phyloP scores from a whole-genome alignment of 2,797 vertebrate genomes.

The Serranus cabrilla region DNA sequence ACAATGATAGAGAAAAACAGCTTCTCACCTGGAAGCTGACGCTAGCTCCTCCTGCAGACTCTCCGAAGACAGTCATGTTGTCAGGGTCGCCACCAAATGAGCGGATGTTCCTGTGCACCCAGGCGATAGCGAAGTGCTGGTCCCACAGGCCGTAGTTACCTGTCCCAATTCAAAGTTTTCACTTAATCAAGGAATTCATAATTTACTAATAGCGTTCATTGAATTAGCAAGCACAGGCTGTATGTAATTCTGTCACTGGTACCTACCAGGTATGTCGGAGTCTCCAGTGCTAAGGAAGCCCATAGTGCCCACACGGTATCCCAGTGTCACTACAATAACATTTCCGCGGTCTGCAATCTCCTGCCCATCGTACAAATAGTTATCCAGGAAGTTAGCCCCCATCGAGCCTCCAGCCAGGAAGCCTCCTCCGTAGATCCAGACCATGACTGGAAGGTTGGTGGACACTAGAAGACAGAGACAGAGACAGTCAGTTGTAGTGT shows the following conservation, averaged over 20 bases:
- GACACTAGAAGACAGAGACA: constrained; percentile 84
- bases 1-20: neutral
- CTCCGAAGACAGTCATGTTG: constrained; percentile 95
- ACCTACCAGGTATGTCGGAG: constrained; percentile 87
- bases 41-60: constrained; percentile 92
- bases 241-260: too few relatives aligned
- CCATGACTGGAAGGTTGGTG: constrained; percentile 91
- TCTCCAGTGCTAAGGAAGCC: constrained; percentile 97
- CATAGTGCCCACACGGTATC: constrained; percentile 92
- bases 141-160: constrained; percentile 97
- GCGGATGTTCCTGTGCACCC: constrained; percentile 96
- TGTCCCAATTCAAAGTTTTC: constrained; percentile 55
- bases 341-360: constrained; percentile 92
- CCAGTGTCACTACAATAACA: constrained; percentile 94
- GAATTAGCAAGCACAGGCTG: rapidly evolving
- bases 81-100: constrained; percentile 93
- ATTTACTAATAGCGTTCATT: neutral
- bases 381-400: constrained; percentile 89
- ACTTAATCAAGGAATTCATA: neutral
- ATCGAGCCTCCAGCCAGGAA: constrained; percentile 88
- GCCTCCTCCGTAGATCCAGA: constrained; percentile 92
- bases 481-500: neutral
- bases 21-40: constrained; percentile 91
- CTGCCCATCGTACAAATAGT: constrained; percentile 92
- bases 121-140: constrained; percentile 94